These are phyloP conservation scores for Neuroterus valhalla DNA, from an alignment of 1,140 invertebrate species.

Conservation along the genomic window DNA sequence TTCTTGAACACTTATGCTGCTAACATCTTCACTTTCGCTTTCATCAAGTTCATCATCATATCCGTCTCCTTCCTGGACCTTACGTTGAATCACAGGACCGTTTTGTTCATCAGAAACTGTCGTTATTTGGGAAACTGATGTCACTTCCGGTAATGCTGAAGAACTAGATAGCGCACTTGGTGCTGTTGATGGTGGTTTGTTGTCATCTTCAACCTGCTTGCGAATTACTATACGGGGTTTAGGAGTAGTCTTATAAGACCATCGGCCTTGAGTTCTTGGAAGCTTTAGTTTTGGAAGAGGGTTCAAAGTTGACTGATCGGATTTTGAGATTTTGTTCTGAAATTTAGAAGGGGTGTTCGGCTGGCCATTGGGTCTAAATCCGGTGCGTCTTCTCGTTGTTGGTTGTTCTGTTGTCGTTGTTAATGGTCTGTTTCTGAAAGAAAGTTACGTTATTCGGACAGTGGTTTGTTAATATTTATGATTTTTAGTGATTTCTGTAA, in stretches of 20 bases:
- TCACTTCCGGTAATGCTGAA: constrained; percentile 70
- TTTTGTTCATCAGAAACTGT: background rate
- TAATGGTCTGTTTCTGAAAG: constrained; percentile 62
- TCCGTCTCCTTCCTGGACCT: constrained; percentile 48
- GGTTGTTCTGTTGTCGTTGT: constrained; percentile 67
- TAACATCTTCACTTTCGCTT: constrained; percentile 75
- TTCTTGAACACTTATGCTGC: constrained; percentile 62
- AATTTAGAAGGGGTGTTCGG: constrained; percentile 49
- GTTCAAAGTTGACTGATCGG: constrained; percentile 44
- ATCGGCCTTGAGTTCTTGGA: constrained; percentile 85
- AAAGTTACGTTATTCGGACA: background rate
- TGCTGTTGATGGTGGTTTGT: constrained; percentile 62
- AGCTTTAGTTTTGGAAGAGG: constrained; percentile 81
- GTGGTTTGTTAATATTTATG: no score
- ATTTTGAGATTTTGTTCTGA: constrained; percentile 54
- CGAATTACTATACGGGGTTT: constrained; percentile 89
- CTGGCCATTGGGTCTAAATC: constrained; percentile 66
- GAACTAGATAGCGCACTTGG: constrained; percentile 61
- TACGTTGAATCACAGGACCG: constrained; percentile 41
- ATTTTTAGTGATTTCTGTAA: no score
- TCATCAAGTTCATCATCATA: constrained; percentile 81
- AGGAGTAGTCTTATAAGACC: constrained; percentile 91
- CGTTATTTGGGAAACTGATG: constrained; percentile 35
- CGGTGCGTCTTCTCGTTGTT: constrained; percentile 62
- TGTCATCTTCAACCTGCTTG: constrained; percentile 80